phyloP scores from a whole-genome alignment of 37 sponge, comb jelly and placozoan genomes.

The Cladorhizidae sp. region DNA sequence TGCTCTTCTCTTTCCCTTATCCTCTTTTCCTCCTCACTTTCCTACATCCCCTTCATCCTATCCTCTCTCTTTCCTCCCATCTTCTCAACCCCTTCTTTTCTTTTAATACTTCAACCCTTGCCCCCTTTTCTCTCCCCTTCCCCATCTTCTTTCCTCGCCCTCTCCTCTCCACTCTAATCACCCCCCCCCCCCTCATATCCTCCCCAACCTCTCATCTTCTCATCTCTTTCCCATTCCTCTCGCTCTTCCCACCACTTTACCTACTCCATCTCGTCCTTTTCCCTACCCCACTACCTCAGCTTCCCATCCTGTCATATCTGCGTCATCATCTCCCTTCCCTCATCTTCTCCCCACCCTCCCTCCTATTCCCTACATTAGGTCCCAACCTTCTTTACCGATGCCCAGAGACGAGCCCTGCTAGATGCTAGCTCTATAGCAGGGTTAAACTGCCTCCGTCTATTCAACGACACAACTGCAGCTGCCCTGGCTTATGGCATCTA shows the following conservation, averaged over 20 bases:
- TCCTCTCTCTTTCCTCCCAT: too few species aligned
- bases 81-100: too few species aligned
- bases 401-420: slow-evolving; percentile 93
- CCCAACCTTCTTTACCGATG: slow-evolving; percentile 90
- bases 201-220: too few species aligned
- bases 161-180: not conserved
- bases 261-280: too few species aligned
- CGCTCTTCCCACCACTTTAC: not conserved
- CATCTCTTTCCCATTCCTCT: too few species aligned
- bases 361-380: slow-evolving; percentile 54
- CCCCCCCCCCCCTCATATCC: not conserved
- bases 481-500: slow-evolving; percentile 99
- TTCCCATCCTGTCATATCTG: not conserved
- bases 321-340: not conserved
- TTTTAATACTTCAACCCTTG: too few species aligned
- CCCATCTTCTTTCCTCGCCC: not conserved
- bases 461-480: slow-evolving; percentile 96
- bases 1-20: too few species aligned
- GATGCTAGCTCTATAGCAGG: slow-evolving; percentile 85
- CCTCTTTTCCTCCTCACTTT: too few species aligned
- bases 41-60: too few species aligned
- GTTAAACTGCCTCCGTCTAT: slow-evolving; percentile 87
- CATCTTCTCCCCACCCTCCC: not conserved
- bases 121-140: too few species aligned
- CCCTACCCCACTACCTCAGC: not conserved